Conservation (phyloP, 2,797 vertebrate species). For the Sebastes minor region DNA sequence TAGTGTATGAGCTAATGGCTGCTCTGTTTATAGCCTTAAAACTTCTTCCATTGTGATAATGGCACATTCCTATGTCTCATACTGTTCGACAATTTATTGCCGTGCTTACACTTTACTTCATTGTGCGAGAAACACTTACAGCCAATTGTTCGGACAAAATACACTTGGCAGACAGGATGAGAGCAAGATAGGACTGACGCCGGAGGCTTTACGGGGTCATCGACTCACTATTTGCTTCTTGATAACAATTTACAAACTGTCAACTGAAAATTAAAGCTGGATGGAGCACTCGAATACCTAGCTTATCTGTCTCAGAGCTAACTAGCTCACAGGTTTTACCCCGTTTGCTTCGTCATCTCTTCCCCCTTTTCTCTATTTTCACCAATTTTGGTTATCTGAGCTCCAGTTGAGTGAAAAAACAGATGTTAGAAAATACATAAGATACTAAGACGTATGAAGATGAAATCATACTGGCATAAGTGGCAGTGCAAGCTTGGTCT, state of each 20-base stretch:
- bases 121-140: conserved; percentile 22
- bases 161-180: conserved; percentile 38
- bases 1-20: conserved; percentile 21
- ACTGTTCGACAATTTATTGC: conserved; percentile 43
- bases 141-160: conserved; percentile 21
- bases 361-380: conserved; percentile 8
- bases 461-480: conserved; percentile 64
- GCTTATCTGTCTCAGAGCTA: conserved; percentile 26
- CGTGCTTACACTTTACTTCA: conserved; percentile 1
- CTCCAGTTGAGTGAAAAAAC: conserved; percentile 43
- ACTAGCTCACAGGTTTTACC: neutral
- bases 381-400: conserved; percentile 57
- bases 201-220: conserved; percentile 13
- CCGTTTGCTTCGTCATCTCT: neutral
- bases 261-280: conserved; percentile 43
- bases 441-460: conserved; percentile 44
- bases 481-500: conserved; percentile 83
- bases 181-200: neutral
- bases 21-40: conserved; percentile 40
- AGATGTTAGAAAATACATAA: conserved; percentile 22
- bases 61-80: conserved; percentile 51
- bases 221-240: neutral
- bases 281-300: conserved; percentile 17
- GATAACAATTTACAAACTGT: conserved; percentile 19
- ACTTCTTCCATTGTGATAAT: conserved; percentile 32